These are phyloP conservation scores for Drosophila bocqueti DNA, from an alignment of 1,140 invertebrate genomes.

Conservation along the genomic window DNA sequence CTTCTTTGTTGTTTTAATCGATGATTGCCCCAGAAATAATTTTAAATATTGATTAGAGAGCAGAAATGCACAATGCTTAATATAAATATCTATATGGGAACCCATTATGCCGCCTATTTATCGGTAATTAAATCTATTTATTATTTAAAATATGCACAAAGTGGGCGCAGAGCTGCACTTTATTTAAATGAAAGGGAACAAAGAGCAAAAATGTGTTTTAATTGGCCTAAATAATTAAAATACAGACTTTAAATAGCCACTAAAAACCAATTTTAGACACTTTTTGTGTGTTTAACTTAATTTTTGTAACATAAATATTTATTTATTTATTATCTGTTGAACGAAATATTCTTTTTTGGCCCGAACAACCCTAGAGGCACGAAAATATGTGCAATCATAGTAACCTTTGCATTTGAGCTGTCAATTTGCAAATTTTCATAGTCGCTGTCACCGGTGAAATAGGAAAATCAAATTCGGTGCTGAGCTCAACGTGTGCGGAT, in stretches of 20 bases:
- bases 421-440: neutral
- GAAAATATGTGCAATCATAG: neutral
- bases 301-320: neutral
- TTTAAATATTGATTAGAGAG: neutral
- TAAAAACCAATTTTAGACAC: neutral
- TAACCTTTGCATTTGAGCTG: neutral
- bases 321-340: neutral
- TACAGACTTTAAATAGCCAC: neutral
- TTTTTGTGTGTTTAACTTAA: neutral
- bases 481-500: neutral
- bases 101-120: constrained; percentile 1
- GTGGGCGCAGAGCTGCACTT: neutral
- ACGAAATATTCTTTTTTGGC: no score
- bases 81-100: neutral
- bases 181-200: neutral
- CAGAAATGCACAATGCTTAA: neutral
- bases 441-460: neutral
- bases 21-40: neutral
- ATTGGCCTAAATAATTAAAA: neutral
- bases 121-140: constrained; percentile 8
- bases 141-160: constrained; percentile 8
- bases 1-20: neutral
- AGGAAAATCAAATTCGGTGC: neutral
- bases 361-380: neutral
- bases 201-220: neutral